phyloP scores from a whole-genome alignment of 2,797 vertebrate genomes.

The Salmo trutta region DNA sequence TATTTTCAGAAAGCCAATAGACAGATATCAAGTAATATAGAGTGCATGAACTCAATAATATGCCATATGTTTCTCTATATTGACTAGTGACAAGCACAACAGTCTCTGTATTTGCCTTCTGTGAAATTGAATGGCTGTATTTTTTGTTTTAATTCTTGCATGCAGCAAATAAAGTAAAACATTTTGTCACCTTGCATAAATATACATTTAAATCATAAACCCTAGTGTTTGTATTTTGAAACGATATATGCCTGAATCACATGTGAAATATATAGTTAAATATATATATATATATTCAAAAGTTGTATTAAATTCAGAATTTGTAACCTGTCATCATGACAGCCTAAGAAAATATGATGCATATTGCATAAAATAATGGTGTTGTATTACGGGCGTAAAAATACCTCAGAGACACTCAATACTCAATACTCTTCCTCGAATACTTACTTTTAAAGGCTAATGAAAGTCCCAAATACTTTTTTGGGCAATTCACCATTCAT shows the following conservation, averaged over 20 bases:
- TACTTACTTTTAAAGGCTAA: not conserved
- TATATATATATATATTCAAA: not conserved
- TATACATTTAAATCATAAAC: not conserved
- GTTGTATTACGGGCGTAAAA: conserved; percentile 1
- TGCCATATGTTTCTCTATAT: not conserved
- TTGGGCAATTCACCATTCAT: not conserved
- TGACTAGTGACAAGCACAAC: conserved; percentile 7
- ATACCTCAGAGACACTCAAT: not conserved
- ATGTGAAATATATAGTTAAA: not conserved
- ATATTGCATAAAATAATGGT: conserved; percentile 1
- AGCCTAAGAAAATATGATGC: conserved; percentile 3
- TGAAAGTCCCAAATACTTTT: conserved; percentile 2
- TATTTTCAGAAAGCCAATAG: not conserved
- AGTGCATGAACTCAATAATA: not conserved
- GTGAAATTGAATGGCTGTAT: not conserved
- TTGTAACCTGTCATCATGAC: conserved; percentile 3
- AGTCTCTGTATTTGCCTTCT: not conserved
- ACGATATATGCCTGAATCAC: not conserved
- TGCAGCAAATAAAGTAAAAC: not conserved
- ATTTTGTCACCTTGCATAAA: not conserved
- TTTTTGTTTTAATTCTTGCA: not conserved
- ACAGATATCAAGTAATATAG: not conserved
- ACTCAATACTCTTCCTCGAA: no score
- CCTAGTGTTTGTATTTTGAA: not conserved
- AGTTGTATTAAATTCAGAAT: not conserved